These are phyloP conservation scores for Chironomus striatipennis DNA, from an alignment of 1,140 invertebrate species.

Conservation along the genomic window DNA sequence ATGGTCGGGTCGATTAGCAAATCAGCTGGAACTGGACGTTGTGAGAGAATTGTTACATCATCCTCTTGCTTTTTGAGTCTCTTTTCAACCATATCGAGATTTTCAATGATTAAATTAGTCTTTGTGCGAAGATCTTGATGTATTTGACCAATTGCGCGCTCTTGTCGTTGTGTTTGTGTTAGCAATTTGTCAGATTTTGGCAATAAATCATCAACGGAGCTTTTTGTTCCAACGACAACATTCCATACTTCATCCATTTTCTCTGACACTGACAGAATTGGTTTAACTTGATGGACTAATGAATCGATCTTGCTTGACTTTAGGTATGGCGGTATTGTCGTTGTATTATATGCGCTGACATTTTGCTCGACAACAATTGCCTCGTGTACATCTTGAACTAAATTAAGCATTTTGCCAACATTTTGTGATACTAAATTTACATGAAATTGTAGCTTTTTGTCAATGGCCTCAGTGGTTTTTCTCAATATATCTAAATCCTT, in stretches of 20 bases:
- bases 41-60: slow-evolving; percentile 50
- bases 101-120: slow-evolving; percentile 79
- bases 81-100: slow-evolving; percentile 75
- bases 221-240: slow-evolving; percentile 77
- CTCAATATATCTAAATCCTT: slow-evolving; percentile 64
- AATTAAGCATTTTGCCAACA: slow-evolving; percentile 61
- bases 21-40: slow-evolving; percentile 61
- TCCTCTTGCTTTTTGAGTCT: slow-evolving; percentile 73
- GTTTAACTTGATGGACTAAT: slow-evolving; percentile 66
- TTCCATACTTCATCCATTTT: slow-evolving; percentile 88
- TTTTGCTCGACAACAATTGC: slow-evolving; percentile 60
- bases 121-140: slow-evolving; percentile 71
- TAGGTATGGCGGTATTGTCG: slow-evolving; percentile 45
- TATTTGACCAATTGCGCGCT: slow-evolving; percentile 77
- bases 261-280: slow-evolving; percentile 73
- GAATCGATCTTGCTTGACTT: slow-evolving; percentile 67
- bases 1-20: slow-evolving; percentile 66
- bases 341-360: slow-evolving; percentile 41
- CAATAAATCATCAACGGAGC: slow-evolving; percentile 69
- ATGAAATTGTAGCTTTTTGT: slow-evolving; percentile 74
- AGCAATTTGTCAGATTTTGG: slow-evolving; percentile 77
- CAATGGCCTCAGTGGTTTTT: slow-evolving; percentile 64
- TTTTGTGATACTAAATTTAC: slow-evolving; percentile 75
- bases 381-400: slow-evolving; percentile 71
- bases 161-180: slow-evolving; percentile 76